phyloP scores from a whole-genome alignment of 1,140 invertebrate genomes.

The Psilanteris sp. region DNA sequence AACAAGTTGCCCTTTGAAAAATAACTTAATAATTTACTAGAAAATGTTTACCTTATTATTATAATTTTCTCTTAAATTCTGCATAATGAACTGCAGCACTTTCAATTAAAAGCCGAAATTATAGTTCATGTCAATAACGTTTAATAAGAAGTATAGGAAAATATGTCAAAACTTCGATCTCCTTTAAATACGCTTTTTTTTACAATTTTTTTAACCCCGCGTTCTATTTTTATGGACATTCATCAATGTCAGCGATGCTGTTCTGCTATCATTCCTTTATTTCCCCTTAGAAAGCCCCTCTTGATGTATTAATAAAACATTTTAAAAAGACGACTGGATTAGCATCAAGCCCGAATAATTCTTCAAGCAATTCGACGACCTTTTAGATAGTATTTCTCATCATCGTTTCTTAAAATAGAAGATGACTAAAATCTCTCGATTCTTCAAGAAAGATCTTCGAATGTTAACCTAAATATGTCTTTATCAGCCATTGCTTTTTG shows the following conservation, averaged over 20 bases:
- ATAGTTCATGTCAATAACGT: constrained; percentile 6
- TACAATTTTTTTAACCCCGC: too few species aligned
- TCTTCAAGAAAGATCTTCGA: constrained; percentile 4
- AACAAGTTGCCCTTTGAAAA: background rate
- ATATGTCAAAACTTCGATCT: constrained; percentile 31
- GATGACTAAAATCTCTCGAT: background rate
- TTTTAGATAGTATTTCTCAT: background rate
- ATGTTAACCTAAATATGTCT: constrained; percentile 17
- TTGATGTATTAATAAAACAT: constrained; percentile 38
- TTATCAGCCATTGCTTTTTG: too few species aligned
- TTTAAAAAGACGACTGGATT: constrained; percentile 12
- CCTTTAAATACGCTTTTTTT: constrained; percentile 40
- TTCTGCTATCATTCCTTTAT: background rate
- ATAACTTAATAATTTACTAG: background rate
- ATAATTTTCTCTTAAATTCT: constrained; percentile 19
- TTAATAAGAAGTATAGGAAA: constrained; percentile 28
- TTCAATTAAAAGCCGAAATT: constrained; percentile 39
- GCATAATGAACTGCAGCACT: constrained; percentile 12
- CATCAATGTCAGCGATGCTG: constrained; percentile 27
- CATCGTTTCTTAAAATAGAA: constrained; percentile 6
- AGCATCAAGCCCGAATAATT: constrained; percentile 3
- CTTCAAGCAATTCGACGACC: constrained; percentile 1
- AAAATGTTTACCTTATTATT: constrained; percentile 10
- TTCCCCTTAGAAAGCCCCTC: background rate
- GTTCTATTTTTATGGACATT: too few species aligned